Percentiles rank a stretch among this genome's conserved stretches.
These are phyloP conservation scores for Xyliphius kryptos DNA, from an alignment of 2,113 vertebrate genomes.

Conservation along the genomic window DNA sequence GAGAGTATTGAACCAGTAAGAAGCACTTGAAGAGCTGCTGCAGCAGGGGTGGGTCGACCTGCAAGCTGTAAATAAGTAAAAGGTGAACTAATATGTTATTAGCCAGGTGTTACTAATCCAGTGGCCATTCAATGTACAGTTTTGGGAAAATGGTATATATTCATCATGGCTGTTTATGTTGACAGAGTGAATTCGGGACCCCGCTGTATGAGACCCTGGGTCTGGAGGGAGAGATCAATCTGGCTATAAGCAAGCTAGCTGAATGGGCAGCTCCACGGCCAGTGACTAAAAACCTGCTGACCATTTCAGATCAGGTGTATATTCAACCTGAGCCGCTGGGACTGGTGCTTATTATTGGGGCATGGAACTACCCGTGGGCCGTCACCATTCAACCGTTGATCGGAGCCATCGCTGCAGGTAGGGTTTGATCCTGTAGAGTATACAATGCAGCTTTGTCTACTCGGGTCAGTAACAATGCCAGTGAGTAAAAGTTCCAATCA, in stretches of 20 bases:
- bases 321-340: constrained; percentile 77
- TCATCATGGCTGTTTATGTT: neutral
- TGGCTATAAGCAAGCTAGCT: constrained; percentile 63
- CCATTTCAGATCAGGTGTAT: constrained; percentile 70
- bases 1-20: too few relatives aligned
- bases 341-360: constrained; percentile 80
- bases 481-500: too few relatives aligned
- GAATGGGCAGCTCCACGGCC: constrained; percentile 72
- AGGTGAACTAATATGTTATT: too few relatives aligned
- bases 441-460: neutral
- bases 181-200: constrained; percentile 57
- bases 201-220: constrained; percentile 70
- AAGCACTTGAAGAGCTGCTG: too few relatives aligned
- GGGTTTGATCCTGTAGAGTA: neutral
- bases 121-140: too few relatives aligned
- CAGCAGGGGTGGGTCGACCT: too few relatives aligned
- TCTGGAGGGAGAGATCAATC: constrained; percentile 64
- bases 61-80: too few relatives aligned
- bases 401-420: constrained; percentile 89
- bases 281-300: constrained; percentile 68
- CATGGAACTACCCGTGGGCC: constrained; percentile 90
- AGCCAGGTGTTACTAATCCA: too few relatives aligned
- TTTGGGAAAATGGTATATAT: too few relatives aligned
- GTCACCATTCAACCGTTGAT: constrained; percentile 77
- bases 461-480: too few relatives aligned